Conservation (phyloP, 1,140 invertebrate species). For the Drosophila sucinea region DNA sequence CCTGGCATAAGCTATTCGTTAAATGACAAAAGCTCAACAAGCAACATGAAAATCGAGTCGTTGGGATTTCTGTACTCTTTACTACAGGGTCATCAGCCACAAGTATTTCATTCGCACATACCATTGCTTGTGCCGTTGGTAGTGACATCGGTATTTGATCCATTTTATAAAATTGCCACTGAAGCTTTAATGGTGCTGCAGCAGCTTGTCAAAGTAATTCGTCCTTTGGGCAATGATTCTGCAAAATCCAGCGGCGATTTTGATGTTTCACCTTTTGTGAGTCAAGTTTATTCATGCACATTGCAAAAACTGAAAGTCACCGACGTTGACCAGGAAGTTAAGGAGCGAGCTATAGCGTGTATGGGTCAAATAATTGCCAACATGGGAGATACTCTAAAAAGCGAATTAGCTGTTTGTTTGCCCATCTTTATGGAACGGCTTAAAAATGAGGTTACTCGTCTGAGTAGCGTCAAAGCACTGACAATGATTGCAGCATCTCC, state of each 20-base stretch:
- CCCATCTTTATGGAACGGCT: slow-evolving; percentile 97
- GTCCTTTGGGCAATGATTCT: slow-evolving; percentile 88
- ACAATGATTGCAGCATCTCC: slow-evolving; percentile 97
- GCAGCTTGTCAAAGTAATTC: slow-evolving; percentile 96
- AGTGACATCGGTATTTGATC: slow-evolving; percentile 94
- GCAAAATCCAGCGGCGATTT: slow-evolving; percentile 83
- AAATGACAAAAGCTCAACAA: slow-evolving; percentile 96
- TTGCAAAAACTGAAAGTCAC: slow-evolving; percentile 94
- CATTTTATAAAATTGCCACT: slow-evolving; percentile 99
- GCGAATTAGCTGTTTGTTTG: slow-evolving; percentile 92
- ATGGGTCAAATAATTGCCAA: slow-evolving; percentile 98
- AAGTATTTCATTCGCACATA: slow-evolving; percentile 91
- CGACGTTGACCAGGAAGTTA: slow-evolving; percentile 99
- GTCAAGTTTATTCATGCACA: slow-evolving; percentile 93
- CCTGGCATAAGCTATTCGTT: slow-evolving; percentile 96
- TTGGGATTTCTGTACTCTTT: slow-evolving; percentile 96
- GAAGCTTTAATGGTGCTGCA: slow-evolving; percentile 97
- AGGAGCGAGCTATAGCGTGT: slow-evolving; percentile 98
- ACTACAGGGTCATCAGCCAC: slow-evolving; percentile 91
- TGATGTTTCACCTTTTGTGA: slow-evolving; percentile 91
- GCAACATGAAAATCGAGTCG: slow-evolving; percentile 99
- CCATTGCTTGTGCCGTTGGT: slow-evolving; percentile 93
- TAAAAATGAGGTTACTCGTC: slow-evolving; percentile 97
- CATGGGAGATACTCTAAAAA: slow-evolving; percentile 91
- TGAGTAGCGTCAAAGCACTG: slow-evolving; percentile 97